A percentile compares a stretch with the other conserved stretches of the same genome.
Evolutionary conservation across 2,797 vertebrate genomes (phyloP).

Genomic region (Syngnathus rostellatus): DNA sequence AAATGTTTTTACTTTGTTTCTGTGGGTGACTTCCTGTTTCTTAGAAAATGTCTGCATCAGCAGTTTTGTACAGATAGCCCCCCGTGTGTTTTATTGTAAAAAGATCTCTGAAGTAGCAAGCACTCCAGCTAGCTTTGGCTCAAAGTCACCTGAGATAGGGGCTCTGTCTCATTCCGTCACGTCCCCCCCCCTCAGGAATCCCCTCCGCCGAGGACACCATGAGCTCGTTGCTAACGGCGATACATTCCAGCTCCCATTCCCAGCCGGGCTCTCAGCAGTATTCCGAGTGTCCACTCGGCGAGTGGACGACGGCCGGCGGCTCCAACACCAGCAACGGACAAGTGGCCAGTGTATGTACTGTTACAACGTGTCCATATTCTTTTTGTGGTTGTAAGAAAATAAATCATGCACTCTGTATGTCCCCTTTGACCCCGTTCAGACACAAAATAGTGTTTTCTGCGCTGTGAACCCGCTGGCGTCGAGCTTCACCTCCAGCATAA

Average conservation of each 20-base stretch:
- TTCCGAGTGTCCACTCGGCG: constrained; percentile 74
- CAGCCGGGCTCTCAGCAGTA: constrained; percentile 71
- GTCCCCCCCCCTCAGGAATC: constrained; percentile 61
- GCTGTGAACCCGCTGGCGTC: constrained; percentile 78
- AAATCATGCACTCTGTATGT: background rate
- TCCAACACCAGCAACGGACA: constrained; percentile 73
- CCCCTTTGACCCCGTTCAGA: constrained; percentile 46
- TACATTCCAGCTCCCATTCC: constrained; percentile 71
- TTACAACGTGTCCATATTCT: too few species aligned
- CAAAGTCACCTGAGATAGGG: background rate
- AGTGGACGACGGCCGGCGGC: constrained; percentile 76
- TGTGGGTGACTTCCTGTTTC: background rate
- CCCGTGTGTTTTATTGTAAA: too few species aligned
- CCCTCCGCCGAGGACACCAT: constrained; percentile 74
- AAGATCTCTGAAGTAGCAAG: too few species aligned
- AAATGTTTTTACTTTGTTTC: background rate
- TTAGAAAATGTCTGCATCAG: background rate
- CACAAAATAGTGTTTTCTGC: constrained; percentile 78
- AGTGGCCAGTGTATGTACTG: constrained; percentile 67
- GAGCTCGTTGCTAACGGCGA: constrained; percentile 73
- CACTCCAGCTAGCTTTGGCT: too few species aligned
- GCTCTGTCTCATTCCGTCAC: background rate
- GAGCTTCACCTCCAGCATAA: constrained; percentile 82
- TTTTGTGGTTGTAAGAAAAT: background rate
- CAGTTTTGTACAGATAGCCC: too few species aligned